A percentile compares a stretch with the other conserved stretches of the same genome.
These are phyloP conservation scores for Enteromius anoplus DNA, from an alignment of 2,797 vertebrate species.

Conservation along the genomic window DNA sequence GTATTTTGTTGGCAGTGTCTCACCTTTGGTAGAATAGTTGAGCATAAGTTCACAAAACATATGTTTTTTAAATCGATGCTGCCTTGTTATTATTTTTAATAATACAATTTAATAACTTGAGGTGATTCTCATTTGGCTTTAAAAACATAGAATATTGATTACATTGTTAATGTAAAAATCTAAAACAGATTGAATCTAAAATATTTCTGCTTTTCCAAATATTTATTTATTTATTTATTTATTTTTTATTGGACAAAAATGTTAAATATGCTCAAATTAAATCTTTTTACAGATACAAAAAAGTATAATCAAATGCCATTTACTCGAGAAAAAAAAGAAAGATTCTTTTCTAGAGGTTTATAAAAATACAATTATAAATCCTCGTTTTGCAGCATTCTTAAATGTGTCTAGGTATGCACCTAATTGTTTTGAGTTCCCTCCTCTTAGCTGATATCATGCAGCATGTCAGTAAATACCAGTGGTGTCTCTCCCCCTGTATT, in stretches of 20 bases:
- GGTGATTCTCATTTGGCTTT: background rate
- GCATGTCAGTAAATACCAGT: slow-evolving; percentile 45
- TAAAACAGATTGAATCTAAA: background rate
- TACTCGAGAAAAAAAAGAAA: background rate
- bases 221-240: no score
- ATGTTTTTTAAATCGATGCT: no score
- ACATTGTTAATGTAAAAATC: background rate
- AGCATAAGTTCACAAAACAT: background rate
- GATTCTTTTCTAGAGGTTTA: background rate
- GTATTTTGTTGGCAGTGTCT: no score
- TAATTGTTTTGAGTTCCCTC: slow-evolving; percentile 20
- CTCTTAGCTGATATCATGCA: slow-evolving; percentile 32
- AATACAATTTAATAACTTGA: background rate
- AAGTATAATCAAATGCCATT: background rate
- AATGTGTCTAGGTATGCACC: background rate
- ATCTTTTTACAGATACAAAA: background rate
- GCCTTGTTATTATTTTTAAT: no score
- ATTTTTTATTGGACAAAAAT: background rate
- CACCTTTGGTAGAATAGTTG: background rate
- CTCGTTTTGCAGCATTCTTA: background rate
- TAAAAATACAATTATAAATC: background rate
- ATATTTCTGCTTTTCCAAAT: background rate
- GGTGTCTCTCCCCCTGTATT: slow-evolving; percentile 39
- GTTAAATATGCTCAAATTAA: background rate
- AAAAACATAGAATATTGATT: background rate